Percentiles rank a stretch among this genome's conserved stretches.
Conservation (phyloP, 2,113 vertebrate species). For the Gambusia affinis region DNA sequence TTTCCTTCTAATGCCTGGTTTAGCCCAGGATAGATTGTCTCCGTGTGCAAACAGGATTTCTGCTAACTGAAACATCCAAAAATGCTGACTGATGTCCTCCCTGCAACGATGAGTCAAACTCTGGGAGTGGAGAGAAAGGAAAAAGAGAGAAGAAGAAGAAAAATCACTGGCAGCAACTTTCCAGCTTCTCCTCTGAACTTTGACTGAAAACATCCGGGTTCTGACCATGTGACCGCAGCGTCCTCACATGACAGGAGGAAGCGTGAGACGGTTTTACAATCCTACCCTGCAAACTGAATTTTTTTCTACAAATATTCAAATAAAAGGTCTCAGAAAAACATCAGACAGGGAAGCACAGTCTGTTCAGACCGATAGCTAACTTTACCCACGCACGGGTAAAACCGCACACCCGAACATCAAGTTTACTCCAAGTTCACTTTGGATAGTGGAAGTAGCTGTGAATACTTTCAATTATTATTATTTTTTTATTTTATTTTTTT, state of each 20-base stretch:
- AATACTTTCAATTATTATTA: too few relatives aligned
- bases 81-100: slow-evolving; percentile 62
- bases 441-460: not conserved
- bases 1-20: too few relatives aligned
- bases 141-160: not conserved
- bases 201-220: slow-evolving; percentile 74
- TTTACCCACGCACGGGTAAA: not conserved
- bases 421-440: not conserved
- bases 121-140: not conserved
- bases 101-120: slow-evolving; percentile 10
- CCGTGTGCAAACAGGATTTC: slow-evolving; percentile 22
- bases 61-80: slow-evolving; percentile 16
- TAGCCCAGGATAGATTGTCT: not conserved
- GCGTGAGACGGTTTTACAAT: slow-evolving; percentile 18
- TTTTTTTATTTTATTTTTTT: too few relatives aligned
- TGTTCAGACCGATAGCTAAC: too few relatives aligned
- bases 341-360: not conserved
- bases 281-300: not conserved
- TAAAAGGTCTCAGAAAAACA: too few relatives aligned
- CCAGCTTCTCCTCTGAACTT: slow-evolving; percentile 63
- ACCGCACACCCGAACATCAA: slow-evolving; percentile 9
- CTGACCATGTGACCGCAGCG: slow-evolving; percentile 63
- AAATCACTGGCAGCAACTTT: slow-evolving; percentile 61
- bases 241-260: slow-evolving; percentile 72
- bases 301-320: not conserved